Percentiles rank a stretch among this genome's conserved stretches.
Evolutionary conservation across 92 coral and sea anemone genomes (phyloP).

Genomic region (Porites evermanni): DNA sequence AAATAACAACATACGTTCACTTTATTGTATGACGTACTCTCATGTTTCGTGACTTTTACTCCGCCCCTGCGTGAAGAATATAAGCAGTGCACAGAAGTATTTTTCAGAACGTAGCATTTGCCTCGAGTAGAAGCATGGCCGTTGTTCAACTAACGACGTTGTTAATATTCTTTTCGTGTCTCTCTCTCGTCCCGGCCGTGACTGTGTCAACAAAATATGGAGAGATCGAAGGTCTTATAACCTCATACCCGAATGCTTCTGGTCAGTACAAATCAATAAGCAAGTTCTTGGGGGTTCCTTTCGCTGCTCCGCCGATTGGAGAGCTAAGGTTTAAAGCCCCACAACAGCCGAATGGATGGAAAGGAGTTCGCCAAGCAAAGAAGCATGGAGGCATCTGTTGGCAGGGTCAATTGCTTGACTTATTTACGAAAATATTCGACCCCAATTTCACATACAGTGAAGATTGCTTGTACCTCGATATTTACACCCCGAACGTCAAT

Average conservation of each 20-base stretch:
- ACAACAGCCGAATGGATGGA: constrained; percentile 54
- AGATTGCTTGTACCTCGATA: constrained; percentile 44
- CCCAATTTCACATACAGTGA: constrained; percentile 15
- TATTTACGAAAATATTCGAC: background rate
- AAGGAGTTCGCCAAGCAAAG: constrained; percentile 38
- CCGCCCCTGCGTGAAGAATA: too few relatives aligned
- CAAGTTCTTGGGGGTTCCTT: constrained; percentile 72
- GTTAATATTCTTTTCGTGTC: background rate
- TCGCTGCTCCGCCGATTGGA: constrained; percentile 60
- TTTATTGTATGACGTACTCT: too few relatives aligned
- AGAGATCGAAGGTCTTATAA: constrained; percentile 11
- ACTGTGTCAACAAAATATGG: constrained; percentile 37
- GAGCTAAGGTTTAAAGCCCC: constrained; percentile 62
- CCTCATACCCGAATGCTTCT: background rate
- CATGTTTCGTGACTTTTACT: too few relatives aligned
- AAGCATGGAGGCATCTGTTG: constrained; percentile 59
- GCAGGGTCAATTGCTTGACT: constrained; percentile 16
- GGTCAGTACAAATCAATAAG: constrained; percentile 25
- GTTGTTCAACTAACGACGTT: background rate
- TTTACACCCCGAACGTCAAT: constrained; percentile 21
- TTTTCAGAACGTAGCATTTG: background rate
- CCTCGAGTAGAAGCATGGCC: background rate
- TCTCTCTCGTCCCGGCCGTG: constrained; percentile 1
- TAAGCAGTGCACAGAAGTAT: too few relatives aligned
- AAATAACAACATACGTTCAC: too few relatives aligned